phyloP scores from a whole-genome alignment of 2,888 invertebrate species.

The Pardosa pseudoannulata region DNA sequence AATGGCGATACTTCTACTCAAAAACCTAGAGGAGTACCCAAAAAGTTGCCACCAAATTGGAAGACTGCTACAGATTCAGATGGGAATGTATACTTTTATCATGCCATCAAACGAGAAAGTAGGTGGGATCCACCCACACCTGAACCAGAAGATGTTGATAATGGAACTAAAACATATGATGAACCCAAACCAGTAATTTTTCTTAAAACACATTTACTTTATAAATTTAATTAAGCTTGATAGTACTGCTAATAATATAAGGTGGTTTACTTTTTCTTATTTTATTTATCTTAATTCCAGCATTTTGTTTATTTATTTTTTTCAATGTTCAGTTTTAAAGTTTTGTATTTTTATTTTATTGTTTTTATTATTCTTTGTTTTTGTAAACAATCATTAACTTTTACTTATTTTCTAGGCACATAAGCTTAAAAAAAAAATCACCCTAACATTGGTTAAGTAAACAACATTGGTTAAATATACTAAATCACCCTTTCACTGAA shows the following conservation, averaged over 20 bases:
- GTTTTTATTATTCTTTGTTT: slow-evolving; percentile 25
- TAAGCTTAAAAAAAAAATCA: slow-evolving; percentile 56
- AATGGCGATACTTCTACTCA: slow-evolving; percentile 24
- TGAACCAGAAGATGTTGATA: slow-evolving; percentile 76
- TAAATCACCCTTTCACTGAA: no score
- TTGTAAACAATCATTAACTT: slow-evolving; percentile 16
- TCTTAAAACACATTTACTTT: no score
- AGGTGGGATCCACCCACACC: slow-evolving; percentile 79
- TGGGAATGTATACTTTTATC: slow-evolving; percentile 94
- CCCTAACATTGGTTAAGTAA: no score
- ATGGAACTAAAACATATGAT: slow-evolving; percentile 76
- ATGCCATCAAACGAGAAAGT: slow-evolving; percentile 80
- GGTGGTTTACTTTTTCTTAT: no score
- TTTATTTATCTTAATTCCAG: no score
- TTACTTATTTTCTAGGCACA: slow-evolving; percentile 60
- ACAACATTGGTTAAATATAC: no score
- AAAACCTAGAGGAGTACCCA: neutral
- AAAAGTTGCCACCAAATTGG: slow-evolving; percentile 81
- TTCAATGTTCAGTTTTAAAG: neutral
- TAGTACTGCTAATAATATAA: no score
- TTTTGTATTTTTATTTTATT: slow-evolving; percentile 18
- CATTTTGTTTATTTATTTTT: neutral
- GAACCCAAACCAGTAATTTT: no score
- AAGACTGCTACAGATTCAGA: slow-evolving; percentile 88
- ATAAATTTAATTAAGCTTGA: no score